phyloP scores from a whole-genome alignment of 2,113 vertebrate species.

The Trematomus loennbergii region DNA sequence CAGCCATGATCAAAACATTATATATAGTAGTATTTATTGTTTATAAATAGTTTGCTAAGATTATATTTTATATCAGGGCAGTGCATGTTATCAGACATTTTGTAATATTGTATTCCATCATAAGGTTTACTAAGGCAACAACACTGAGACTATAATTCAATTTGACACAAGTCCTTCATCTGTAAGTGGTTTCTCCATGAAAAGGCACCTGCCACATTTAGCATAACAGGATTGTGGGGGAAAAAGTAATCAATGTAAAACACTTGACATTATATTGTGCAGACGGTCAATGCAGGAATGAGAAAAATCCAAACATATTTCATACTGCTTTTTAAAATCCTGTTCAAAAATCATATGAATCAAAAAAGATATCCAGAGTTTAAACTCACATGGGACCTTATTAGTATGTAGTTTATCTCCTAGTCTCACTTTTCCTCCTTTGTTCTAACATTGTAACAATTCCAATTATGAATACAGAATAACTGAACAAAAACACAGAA shows the following conservation, averaged over 20 bases:
- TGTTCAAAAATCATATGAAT: neutral
- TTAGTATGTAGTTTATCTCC: neutral
- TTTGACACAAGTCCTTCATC: neutral
- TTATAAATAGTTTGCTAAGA: neutral
- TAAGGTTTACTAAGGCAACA: neutral
- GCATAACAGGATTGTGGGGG: slow-evolving; percentile 2
- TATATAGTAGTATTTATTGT: neutral
- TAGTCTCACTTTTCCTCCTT: neutral
- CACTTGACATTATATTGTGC: neutral
- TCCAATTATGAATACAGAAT: neutral
- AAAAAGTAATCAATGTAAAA: neutral
- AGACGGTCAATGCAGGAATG: neutral
- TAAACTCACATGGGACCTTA: neutral
- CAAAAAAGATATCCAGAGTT: neutral
- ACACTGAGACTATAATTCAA: slow-evolving; percentile 1
- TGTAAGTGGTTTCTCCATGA: slow-evolving; percentile 6
- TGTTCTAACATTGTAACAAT: neutral
- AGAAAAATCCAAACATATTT: neutral
- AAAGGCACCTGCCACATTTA: neutral
- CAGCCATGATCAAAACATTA: neutral
- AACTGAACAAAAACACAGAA: neutral
- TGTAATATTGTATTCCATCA: neutral
- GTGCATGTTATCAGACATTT: neutral
- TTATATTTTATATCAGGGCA: neutral
- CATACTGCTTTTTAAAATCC: neutral